Base-by-base conservation (phyloP, 1,140 invertebrate species). In the Agraylea sexmaculata region DNA sequence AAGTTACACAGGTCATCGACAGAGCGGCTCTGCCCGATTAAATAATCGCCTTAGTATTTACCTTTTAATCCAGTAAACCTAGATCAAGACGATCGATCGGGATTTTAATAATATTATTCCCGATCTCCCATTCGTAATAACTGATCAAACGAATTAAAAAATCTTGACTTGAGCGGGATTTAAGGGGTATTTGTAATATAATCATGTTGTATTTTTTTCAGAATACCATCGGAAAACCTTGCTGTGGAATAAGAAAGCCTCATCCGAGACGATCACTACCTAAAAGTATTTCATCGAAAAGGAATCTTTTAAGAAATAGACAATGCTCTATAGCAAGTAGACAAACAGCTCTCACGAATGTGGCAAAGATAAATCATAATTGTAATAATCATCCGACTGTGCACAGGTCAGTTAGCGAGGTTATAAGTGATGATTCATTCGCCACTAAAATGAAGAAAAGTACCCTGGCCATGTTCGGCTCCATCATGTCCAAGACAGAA, bases 221-320 rank as follows among this genome's bases (percentile, higher is more conserved):
- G 47, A 46, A 33, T 2, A 50, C 47, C 1, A 43, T 50, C 12
- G 47, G 41, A 0, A 37, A 50, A 15, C 35, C 38, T 12, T 50
- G 47, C 38, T 46, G 47, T 21, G 18, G 36, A 8, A 6, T 27
- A 6, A 40, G 38, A 29, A 18, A 19, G 1, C 23, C 17, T 15
- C 22, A 43, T 16, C 10, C 18, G 11, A 30, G 6, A 10, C 21
- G 27, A 31, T 12, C 6, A 4, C 25, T 28, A 4, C 20, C 30
- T 4, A 28, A 12, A 38, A 15, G 3, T 5, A 6, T 6, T 7
- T 18, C 10, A 3, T 4, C 5, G 3, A 7, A 7, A 7, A 19
- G 4, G 18, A 16, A 35, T 18, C 4, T 16, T 35, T 17, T n/a
- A 35, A 35, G 6, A 15, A 21, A 4, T 15, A 28, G 16, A 30